Conservation (phyloP, 2,113 vertebrate genomes). For the Brachypodius melanocephalos region DNA sequence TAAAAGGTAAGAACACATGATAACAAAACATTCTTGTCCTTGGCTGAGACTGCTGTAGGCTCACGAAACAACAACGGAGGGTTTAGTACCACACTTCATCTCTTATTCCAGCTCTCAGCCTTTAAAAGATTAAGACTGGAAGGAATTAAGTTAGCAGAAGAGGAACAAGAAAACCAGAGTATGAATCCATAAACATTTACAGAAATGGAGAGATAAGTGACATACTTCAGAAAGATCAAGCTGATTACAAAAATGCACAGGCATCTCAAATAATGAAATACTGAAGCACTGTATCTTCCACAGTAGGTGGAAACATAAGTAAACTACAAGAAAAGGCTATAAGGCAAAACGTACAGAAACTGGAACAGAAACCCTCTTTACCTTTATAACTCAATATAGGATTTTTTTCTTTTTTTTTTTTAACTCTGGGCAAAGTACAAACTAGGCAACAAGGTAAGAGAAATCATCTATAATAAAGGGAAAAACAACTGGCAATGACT, state of each 20-base stretch:
- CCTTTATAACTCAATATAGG: background rate
- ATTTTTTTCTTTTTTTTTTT: background rate
- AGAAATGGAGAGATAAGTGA: background rate
- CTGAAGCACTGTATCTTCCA: background rate
- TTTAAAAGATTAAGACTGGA: background rate
- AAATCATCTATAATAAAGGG: background rate
- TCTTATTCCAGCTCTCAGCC: background rate
- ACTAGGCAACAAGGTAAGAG: background rate
- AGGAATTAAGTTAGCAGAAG: background rate
- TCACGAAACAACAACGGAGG: background rate
- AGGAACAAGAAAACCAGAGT: background rate
- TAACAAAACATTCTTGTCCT: background rate
- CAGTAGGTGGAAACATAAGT: background rate
- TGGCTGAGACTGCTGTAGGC: background rate
- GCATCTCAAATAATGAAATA: background rate
- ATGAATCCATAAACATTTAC: background rate
- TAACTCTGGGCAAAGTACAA: background rate
- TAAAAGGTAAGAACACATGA: background rate
- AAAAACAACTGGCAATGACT: background rate
- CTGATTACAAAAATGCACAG: background rate
- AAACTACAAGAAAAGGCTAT: background rate
- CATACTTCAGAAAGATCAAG: background rate
- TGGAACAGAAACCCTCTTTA: background rate
- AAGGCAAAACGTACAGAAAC: background rate
- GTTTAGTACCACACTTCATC: background rate